Conservation (phyloP, 2,888 invertebrate species). For the Emmelina monodactyla region DNA sequence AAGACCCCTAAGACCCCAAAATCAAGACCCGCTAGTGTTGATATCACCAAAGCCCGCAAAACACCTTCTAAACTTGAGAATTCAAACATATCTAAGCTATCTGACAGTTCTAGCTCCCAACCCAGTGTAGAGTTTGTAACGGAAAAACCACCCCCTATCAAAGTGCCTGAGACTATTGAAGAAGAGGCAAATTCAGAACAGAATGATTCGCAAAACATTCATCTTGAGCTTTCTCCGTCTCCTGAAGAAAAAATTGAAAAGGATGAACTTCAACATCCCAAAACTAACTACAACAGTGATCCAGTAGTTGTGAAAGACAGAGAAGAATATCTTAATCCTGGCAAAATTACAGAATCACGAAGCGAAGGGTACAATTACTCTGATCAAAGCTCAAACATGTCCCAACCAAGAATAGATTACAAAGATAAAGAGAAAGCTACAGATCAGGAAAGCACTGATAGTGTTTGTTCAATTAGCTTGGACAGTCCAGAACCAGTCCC, state of each 20-base stretch:
- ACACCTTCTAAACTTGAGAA: constrained; percentile 26
- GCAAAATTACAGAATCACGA: constrained; percentile 27
- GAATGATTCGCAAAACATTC: constrained; percentile 52
- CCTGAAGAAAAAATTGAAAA: constrained; percentile 18
- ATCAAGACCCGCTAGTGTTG: constrained; percentile 43
- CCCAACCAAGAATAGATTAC: constrained; percentile 30
- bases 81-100: constrained; percentile 5
- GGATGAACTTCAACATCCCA: constrained; percentile 15
- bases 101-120: constrained; percentile 25
- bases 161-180: constrained; percentile 34
- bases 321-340: constrained; percentile 29
- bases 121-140: constrained; percentile 34
- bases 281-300: constrained; percentile 30
- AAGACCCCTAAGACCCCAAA: constrained; percentile 46
- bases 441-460: constrained; percentile 54
- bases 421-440: constrained; percentile 39
- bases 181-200: constrained; percentile 30
- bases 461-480: constrained; percentile 34
- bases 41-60: constrained; percentile 32
- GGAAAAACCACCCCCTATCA: constrained; percentile 28
- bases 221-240: constrained; percentile 41
- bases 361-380: constrained; percentile 41
- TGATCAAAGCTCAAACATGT: constrained; percentile 29
- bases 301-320: constrained; percentile 33
- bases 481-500: constrained; percentile 46